A percentile compares a stretch with the other conserved stretches of the same genome.
Conservation (phyloP, 2,888 invertebrate species). For the Aphrophora alni region DNA sequence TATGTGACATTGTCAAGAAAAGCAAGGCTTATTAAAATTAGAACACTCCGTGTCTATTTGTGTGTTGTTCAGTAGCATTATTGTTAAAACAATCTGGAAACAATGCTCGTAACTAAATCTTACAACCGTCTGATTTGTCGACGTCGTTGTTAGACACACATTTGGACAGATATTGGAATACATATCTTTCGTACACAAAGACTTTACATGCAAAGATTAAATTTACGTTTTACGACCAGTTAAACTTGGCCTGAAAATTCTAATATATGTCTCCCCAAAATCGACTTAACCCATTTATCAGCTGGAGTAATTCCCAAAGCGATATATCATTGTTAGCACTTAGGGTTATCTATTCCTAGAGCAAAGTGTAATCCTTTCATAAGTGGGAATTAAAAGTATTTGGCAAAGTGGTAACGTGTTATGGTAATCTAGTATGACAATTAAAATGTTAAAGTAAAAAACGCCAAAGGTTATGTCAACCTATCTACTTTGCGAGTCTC, state of each 20-base stretch:
- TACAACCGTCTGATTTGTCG: not conserved
- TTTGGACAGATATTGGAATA: not conserved
- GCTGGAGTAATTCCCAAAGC: not conserved
- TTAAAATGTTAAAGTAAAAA: not conserved
- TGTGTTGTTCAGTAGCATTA: not conserved
- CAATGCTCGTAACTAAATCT: not conserved
- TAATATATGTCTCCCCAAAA: slow-evolving; percentile 1
- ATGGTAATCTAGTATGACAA: not conserved
- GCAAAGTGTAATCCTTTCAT: not conserved
- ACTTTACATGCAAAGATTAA: not conserved
- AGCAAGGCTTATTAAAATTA: not conserved
- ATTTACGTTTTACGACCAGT: not conserved
- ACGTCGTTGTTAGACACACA: not conserved
- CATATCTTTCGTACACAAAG: not conserved
- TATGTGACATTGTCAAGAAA: not conserved
- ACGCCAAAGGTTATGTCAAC: no score
- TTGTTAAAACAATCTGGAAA: not conserved
- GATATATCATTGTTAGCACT: not conserved
- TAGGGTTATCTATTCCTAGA: not conserved
- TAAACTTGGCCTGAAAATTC: slow-evolving; percentile 2
- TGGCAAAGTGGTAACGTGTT: not conserved
- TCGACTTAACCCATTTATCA: not conserved
- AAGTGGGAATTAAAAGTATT: not conserved
- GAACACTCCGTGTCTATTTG: not conserved
- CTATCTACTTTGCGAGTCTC: no score